These are phyloP conservation scores for Argentina silus DNA, from an alignment of 2,797 vertebrate genomes.

Conservation along the genomic window DNA sequence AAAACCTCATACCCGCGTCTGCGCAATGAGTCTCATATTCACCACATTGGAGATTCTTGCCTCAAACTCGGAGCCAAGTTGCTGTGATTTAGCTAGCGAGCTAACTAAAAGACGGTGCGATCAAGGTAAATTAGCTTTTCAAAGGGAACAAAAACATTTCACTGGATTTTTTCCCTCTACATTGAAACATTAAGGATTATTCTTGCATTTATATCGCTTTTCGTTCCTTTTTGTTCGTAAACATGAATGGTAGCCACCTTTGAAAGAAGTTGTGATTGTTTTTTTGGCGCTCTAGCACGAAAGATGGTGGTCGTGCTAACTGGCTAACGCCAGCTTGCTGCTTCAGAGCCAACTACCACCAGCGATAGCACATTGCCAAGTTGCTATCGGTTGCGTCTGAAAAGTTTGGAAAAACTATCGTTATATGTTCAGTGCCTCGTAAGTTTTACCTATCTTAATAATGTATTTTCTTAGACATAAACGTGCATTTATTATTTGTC, in stretches of 20 bases:
- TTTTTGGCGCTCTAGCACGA: constrained; percentile 72
- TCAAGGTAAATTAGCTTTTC: constrained; percentile 52
- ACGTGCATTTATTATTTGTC: not conserved
- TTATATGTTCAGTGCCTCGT: constrained; percentile 25
- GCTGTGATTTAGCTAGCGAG: constrained; percentile 68
- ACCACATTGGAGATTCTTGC: constrained; percentile 53
- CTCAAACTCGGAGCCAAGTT: constrained; percentile 61
- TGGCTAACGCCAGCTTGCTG: constrained; percentile 54
- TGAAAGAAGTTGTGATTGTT: constrained; percentile 77
- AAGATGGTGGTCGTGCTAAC: constrained; percentile 70
- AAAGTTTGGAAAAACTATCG: constrained; percentile 21
- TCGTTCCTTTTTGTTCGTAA: not conserved
- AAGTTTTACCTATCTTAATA: constrained; percentile 26
- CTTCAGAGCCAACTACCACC: constrained; percentile 27
- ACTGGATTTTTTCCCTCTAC: constrained; percentile 1
- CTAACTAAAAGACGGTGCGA: constrained; percentile 40
- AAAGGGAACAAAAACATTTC: constrained; percentile 22
- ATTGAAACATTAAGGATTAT: constrained; percentile 18
- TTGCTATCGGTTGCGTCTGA: constrained; percentile 13
- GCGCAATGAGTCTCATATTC: constrained; percentile 44
- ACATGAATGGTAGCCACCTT: constrained; percentile 40
- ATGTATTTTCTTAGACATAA: no score
- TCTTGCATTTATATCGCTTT: constrained; percentile 51
- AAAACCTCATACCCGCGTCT: constrained; percentile 49
- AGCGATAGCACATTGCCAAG: constrained; percentile 18